These are phyloP conservation scores for Aradophagus sp. DNA, from an alignment of 1,140 invertebrate species.

Conservation along the genomic window DNA sequence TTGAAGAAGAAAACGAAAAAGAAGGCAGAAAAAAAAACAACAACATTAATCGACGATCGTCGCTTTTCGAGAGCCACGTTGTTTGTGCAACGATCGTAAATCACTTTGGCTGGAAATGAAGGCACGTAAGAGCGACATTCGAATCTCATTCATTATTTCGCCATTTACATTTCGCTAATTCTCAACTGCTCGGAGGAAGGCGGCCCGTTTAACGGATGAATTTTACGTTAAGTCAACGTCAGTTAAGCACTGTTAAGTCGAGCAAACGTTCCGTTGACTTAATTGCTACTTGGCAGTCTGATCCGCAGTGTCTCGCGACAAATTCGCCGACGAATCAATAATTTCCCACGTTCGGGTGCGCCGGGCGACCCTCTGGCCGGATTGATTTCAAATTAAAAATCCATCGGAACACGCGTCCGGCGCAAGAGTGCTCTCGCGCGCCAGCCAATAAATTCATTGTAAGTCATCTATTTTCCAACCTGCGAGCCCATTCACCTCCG, in stretches of 20 bases:
- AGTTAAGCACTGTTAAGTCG: constrained; percentile 20
- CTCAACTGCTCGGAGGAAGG: too few species aligned
- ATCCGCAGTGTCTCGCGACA: constrained; percentile 2
- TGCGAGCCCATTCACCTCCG: constrained; percentile 42
- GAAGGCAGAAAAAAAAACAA: neutral
- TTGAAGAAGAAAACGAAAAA: constrained; percentile 13
- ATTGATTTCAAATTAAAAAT: constrained; percentile 38
- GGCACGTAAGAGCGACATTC: too few species aligned
- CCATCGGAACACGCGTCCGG: constrained; percentile 20
- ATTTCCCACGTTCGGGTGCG: constrained; percentile 34
- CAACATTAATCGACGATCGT: constrained; percentile 1
- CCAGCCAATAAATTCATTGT: constrained; percentile 40
- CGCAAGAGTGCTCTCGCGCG: constrained; percentile 8
- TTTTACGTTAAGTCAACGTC: too few species aligned
- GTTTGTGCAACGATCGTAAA: constrained; percentile 6
- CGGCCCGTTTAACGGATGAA: constrained; percentile 9
- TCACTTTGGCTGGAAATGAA: too few species aligned
- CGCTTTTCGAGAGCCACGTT: neutral
- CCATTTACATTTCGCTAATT: too few species aligned
- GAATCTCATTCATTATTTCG: too few species aligned
- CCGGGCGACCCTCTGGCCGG: constrained; percentile 6
- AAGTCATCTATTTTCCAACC: constrained; percentile 36
- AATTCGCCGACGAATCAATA: constrained; percentile 13
- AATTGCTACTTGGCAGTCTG: constrained; percentile 20
- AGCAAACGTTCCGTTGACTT: constrained; percentile 26